Conservation (phyloP, 92 coral and sea anemone species). For the Pocillopora grandis region DNA sequence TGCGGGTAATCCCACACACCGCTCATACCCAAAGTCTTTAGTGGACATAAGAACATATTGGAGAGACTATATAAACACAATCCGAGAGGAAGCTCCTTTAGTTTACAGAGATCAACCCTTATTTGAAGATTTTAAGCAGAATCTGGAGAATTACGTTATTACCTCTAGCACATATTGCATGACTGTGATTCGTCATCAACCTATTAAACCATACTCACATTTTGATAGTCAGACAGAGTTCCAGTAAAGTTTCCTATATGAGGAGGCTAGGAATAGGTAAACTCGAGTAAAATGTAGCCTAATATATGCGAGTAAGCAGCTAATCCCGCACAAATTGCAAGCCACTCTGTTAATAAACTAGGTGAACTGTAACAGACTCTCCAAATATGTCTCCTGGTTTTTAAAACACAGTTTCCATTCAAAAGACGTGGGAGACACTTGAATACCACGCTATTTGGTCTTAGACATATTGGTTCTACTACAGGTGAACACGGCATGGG, state of each 20-base stretch:
- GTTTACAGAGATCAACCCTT: conserved; percentile 1
- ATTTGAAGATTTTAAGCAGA: conserved; percentile 19
- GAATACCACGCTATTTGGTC: too few species aligned
- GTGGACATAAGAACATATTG: neutral
- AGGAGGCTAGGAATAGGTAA: too few species aligned
- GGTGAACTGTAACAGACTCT: too few species aligned
- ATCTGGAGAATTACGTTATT: neutral
- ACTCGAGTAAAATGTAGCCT: too few species aligned
- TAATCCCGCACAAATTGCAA: too few species aligned
- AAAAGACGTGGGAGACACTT: too few species aligned
- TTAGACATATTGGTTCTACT: too few species aligned
- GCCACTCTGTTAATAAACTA: too few species aligned
- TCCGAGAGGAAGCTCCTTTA: conserved; percentile 14
- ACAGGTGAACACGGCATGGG: too few species aligned
- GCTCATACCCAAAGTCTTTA: conserved; percentile 5
- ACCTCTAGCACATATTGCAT: neutral
- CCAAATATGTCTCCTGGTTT: too few species aligned
- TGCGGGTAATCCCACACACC: neutral
- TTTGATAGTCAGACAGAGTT: conserved; percentile 3
- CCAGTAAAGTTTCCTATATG: neutral
- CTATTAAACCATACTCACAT: conserved; percentile 23
- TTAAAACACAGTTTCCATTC: too few species aligned
- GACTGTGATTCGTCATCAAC: conserved; percentile 12
- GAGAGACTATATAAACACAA: conserved; percentile 1
- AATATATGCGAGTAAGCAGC: too few species aligned